Conservation (phyloP, 2,888 invertebrate species). For the Branchipolynoe longqiensis region DNA sequence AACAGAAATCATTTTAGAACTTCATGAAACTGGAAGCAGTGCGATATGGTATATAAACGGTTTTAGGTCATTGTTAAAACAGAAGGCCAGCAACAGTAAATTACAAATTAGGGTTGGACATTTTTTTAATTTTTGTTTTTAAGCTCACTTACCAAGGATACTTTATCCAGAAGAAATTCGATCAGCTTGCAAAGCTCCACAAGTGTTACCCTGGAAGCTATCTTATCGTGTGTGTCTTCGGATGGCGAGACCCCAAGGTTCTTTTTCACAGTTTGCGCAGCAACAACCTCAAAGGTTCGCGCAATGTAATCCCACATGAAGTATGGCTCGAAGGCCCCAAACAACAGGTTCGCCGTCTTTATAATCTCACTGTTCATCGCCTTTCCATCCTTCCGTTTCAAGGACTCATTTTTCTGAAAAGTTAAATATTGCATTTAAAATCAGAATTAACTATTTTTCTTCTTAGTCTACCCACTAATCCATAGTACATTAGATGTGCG, state of each 20-base stretch:
- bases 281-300: constrained; percentile 76
- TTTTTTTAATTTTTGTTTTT: too few species aligned
- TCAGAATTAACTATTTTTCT: too few species aligned
- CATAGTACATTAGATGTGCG: too few species aligned
- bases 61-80: too few species aligned
- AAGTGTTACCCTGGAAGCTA: constrained; percentile 70
- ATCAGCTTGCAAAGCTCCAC: constrained; percentile 88
- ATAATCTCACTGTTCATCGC: constrained; percentile 85
- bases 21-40: too few species aligned
- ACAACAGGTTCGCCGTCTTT: constrained; percentile 91
- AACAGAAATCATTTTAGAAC: too few species aligned
- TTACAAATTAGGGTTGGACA: too few species aligned
- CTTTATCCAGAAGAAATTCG: constrained; percentile 87
- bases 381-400: constrained; percentile 58
- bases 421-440: too few species aligned
- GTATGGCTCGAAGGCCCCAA: constrained; percentile 91
- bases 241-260: constrained; percentile 2
- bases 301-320: constrained; percentile 92
- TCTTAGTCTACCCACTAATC: too few species aligned
- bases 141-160: constrained; percentile 83
- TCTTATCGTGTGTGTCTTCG: not conserved
- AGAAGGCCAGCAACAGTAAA: too few species aligned
- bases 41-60: not conserved
- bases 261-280: not conserved
- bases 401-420: constrained; percentile 11